phyloP scores from a whole-genome alignment of 2,888 invertebrate genomes.

The Ormyrus labotus region DNA sequence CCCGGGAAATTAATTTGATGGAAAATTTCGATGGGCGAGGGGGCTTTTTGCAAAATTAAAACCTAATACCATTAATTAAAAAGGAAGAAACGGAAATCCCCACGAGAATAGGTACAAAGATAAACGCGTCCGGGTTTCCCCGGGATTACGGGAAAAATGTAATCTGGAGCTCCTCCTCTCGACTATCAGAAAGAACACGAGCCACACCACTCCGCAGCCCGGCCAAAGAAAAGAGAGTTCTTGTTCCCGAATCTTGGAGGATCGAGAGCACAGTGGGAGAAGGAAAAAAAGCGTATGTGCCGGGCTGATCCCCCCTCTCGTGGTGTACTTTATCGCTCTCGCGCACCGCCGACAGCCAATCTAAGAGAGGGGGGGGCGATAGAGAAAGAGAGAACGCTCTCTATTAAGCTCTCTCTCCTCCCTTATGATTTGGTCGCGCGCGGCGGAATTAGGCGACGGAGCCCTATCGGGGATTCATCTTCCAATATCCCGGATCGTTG shows the following conservation, averaged over 20 bases:
- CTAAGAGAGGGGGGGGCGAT: background rate
- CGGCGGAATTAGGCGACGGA: constrained; percentile 26
- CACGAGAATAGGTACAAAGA: too few species aligned
- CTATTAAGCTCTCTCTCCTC: constrained; percentile 13
- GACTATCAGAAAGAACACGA: background rate
- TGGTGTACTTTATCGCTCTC: constrained; percentile 38
- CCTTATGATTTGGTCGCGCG: constrained; percentile 37
- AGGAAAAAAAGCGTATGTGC: constrained; percentile 33
- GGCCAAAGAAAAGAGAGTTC: background rate
- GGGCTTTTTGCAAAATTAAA: too few species aligned
- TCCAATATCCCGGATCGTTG: constrained; percentile 34
- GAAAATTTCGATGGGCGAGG: too few species aligned
- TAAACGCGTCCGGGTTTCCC: too few species aligned
- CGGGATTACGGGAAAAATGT: background rate
- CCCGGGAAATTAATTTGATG: too few species aligned
- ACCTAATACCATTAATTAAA: too few species aligned
- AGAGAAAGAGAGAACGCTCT: background rate
- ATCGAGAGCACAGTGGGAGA: background rate
- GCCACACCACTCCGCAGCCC: background rate
- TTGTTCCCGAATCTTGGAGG: background rate
- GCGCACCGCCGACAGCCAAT: constrained; percentile 48
- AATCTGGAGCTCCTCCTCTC: constrained; percentile 1
- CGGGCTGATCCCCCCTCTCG: constrained; percentile 11
- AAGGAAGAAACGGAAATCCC: too few species aligned
- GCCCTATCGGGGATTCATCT: constrained; percentile 43